phyloP scores from a whole-genome alignment of 2,888 invertebrate species.

The Mythimna albipuncta region DNA sequence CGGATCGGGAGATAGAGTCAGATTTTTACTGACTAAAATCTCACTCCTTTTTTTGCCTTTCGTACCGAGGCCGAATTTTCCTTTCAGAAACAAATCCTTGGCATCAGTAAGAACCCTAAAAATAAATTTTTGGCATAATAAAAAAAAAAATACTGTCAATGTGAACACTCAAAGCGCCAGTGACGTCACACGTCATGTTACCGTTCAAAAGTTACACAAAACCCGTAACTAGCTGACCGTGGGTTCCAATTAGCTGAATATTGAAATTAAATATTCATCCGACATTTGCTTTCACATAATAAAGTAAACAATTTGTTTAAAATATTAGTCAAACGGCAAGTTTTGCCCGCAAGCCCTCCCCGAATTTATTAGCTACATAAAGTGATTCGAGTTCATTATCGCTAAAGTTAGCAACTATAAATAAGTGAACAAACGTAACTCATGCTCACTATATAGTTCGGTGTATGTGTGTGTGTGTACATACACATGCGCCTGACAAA shows the following conservation, averaged over 20 bases:
- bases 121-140: neutral
- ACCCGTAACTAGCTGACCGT: conserved; percentile 8
- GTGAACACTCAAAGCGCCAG: neutral
- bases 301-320: conserved; percentile 54
- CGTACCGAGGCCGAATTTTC: too few relatives aligned
- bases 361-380: conserved; percentile 61
- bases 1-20: too few relatives aligned
- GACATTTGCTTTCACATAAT: conserved; percentile 38
- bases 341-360: conserved; percentile 43
- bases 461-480: conserved; percentile 2
- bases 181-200: conserved; percentile 3
- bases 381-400: conserved; percentile 65
- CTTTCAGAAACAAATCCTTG: too few relatives aligned
- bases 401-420: conserved; percentile 62
- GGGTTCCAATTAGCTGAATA: conserved; percentile 21
- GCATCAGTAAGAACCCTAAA: too few relatives aligned
- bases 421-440: conserved; percentile 58
- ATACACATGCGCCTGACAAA: conserved; percentile 3
- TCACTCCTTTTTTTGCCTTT: too few relatives aligned
- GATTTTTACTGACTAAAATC: too few relatives aligned
- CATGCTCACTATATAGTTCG: conserved; percentile 51
- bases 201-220: conserved; percentile 25
- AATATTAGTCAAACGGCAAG: conserved; percentile 54
- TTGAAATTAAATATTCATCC: conserved; percentile 40
- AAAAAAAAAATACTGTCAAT: conserved; percentile 4